Evolutionary conservation across 2,888 invertebrate species (phyloP), one percentile per base, ranked within the genome.

Genomic region (Anthoptus insignis): DNA sequence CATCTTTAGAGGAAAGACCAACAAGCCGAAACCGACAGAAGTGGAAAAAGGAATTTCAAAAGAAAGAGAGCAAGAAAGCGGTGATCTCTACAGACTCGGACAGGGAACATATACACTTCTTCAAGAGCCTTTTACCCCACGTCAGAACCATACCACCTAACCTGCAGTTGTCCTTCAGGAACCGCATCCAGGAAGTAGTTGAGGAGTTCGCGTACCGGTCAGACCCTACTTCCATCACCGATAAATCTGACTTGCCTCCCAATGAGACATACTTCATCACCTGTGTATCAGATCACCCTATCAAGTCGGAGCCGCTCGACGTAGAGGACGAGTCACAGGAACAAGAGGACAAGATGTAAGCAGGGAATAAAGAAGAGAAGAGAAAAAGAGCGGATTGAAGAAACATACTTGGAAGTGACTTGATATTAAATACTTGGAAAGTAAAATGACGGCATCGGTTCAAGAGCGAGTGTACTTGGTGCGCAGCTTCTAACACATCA

Each of bases 131-230:
- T 2, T 32, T 65, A 1, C 65, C 65, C 3, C 65, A 65, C 42
- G 50, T 65, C 14, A 13, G 49, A 7, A 60, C 14, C 29, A 65
- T 65, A 5, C 65, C 65, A 0, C 11, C 45, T 14, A 34, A 65
- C 34, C 47, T 47, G 16, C 58, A 60, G 37, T 56, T 65, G 7
- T 65, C 65, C 4, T 65, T 65, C 29, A 34, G 65, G 24, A 60
- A 39, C 29, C 47, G 60, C 21, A 21, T 65, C 4, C 65, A 65
- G 16, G 60, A 50, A 21, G 60, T 65, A 1, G 65, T 65, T 11
- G 65, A 65, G 34, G 65, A 65, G 50, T 65, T 65, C 39, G 65
- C 60, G 7, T 65, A 65, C 47, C 21, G 58, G 13, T n/a, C 42
- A 14, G 53, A 53, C 39, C 19, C 37, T 13, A n/a, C 24, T n/a